A percentile compares a stretch with the other conserved stretches of the same genome.
These are phyloP conservation scores for Etheostoma cragini DNA, from an alignment of 2,113 vertebrate genomes.

Conservation along the genomic window DNA sequence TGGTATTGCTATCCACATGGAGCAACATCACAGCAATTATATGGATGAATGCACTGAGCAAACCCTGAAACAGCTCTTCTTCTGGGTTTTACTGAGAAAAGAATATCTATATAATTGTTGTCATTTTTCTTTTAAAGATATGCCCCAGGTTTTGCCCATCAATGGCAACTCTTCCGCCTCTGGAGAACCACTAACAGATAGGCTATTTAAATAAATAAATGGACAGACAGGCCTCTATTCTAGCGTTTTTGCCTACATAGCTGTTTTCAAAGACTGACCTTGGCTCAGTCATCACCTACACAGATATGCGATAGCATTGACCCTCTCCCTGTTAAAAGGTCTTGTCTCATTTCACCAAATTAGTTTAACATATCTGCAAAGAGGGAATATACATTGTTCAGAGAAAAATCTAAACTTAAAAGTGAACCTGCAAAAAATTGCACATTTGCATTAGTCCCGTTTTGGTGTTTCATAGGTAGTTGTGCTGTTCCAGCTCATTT, in stretches of 20 bases:
- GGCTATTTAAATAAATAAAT: conserved; percentile 3
- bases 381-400: not conserved
- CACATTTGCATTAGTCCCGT: not conserved
- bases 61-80: not conserved
- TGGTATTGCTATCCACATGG: conserved; percentile 23
- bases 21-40: not conserved
- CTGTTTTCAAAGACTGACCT: conserved; percentile 21
- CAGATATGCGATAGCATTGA: not conserved
- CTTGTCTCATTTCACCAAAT: not conserved
- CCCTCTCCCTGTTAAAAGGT: conserved; percentile 7
- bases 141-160: not conserved
- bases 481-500: not conserved
- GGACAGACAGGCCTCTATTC: not conserved
- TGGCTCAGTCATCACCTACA: conserved; percentile 16
- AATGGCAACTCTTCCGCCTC: not conserved
- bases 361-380: not conserved
- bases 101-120: not conserved
- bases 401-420: not conserved
- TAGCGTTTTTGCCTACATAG: not conserved
- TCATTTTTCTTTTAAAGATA: not conserved
- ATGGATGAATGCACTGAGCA: conserved; percentile 26
- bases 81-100: conserved; percentile 5
- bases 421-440: not conserved
- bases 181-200: conserved; percentile 2
- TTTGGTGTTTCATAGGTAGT: not conserved